Evolutionary conservation across 2,797 vertebrate species (phyloP).

Genomic region (Halcyon smyrnensis): DNA sequence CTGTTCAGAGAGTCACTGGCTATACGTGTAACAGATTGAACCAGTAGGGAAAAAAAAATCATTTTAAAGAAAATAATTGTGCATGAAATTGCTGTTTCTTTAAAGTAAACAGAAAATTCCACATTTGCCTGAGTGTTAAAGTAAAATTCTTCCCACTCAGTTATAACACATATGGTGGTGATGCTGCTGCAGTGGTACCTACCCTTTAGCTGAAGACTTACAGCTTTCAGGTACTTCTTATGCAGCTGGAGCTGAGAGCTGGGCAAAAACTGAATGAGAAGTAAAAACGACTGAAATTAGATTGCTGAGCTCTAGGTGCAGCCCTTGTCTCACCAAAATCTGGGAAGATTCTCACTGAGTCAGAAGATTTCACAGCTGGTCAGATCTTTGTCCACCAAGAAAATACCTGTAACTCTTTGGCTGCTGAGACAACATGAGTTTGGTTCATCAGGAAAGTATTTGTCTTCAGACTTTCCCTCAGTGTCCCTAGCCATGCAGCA

Average conservation of each 20-base stretch:
- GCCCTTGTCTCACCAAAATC: neutral
- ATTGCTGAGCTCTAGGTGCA: neutral
- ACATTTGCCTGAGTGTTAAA: neutral
- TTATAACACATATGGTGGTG: neutral
- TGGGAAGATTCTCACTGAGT: neutral
- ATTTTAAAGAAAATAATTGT: neutral
- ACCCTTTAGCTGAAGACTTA: neutral
- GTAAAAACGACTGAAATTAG: neutral
- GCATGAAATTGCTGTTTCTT: neutral
- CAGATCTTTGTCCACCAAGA: neutral
- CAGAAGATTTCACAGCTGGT: neutral
- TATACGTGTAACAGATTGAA: neutral
- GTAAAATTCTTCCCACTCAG: neutral
- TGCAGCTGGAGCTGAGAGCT: neutral
- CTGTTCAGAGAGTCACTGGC: neutral
- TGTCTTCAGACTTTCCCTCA: neutral
- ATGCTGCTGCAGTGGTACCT: neutral
- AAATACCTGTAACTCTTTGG: neutral
- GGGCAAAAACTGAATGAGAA: neutral
- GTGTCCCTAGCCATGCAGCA: neutral
- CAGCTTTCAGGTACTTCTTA: neutral
- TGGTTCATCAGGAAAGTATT: rapidly evolving
- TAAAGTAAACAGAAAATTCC: neutral
- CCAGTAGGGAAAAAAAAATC: neutral
- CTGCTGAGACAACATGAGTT: neutral